Evolutionary conservation across 2,113 vertebrate species (phyloP).

Genomic region (Lampris megalopsis): DNA sequence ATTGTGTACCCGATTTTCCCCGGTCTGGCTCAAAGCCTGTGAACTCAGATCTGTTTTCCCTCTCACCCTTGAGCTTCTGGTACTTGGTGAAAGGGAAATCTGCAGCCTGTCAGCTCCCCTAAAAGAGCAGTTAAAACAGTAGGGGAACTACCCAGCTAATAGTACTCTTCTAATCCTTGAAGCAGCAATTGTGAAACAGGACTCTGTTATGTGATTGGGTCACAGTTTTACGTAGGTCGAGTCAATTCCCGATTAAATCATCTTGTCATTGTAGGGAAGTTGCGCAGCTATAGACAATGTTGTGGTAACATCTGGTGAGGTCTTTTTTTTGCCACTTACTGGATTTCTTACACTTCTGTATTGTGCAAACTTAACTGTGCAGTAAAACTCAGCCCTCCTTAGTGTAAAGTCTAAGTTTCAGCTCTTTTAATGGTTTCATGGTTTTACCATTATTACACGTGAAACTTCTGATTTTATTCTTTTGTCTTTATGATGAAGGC

Average conservation of each 20-base stretch:
- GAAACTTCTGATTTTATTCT: background rate
- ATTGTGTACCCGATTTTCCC: background rate
- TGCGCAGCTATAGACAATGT: background rate
- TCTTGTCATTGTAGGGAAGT: slow-evolving; percentile 57
- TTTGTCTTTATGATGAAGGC: background rate
- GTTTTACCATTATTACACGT: too few relatives aligned
- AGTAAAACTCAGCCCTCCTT: background rate
- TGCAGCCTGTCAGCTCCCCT: background rate
- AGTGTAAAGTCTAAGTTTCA: background rate
- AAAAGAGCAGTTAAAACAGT: slow-evolving; percentile 16
- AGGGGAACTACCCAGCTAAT: slow-evolving; percentile 32
- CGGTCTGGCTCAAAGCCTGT: background rate
- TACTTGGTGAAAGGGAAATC: background rate
- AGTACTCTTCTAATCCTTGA: slow-evolving; percentile 51
- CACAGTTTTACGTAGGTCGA: slow-evolving; percentile 53
- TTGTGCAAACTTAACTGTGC: background rate
- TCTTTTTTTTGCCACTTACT: background rate
- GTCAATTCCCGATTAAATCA: slow-evolving; percentile 26
- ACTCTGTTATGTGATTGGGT: slow-evolving; percentile 46
- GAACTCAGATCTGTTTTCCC: background rate
- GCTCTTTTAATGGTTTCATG: background rate
- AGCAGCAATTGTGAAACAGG: slow-evolving; percentile 60
- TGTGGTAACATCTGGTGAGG: background rate
- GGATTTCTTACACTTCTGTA: background rate
- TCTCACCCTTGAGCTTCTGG: background rate